These are phyloP conservation scores for Lepisosteus osseus DNA, from an alignment of 2,113 vertebrate species.

Conservation along the genomic window DNA sequence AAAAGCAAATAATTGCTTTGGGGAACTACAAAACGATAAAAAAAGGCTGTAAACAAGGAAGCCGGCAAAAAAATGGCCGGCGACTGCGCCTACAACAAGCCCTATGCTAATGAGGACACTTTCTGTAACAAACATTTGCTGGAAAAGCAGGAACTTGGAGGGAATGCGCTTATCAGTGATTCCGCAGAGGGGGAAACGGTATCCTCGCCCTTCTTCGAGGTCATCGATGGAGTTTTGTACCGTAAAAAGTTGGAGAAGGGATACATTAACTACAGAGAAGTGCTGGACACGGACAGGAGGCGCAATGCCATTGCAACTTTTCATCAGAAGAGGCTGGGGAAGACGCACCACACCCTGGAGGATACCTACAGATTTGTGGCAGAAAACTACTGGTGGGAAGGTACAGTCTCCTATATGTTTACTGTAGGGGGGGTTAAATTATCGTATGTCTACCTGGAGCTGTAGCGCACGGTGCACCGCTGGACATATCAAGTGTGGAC, in stretches of 20 bases:
- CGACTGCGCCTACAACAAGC: slow-evolving; percentile 42
- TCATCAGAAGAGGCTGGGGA: slow-evolving; percentile 54
- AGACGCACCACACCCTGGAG: slow-evolving; percentile 66
- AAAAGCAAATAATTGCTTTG: background rate
- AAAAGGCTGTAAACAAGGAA: slow-evolving; percentile 28
- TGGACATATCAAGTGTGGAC: too few relatives aligned
- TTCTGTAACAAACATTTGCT: slow-evolving; percentile 39
- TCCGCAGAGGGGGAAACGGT: slow-evolving; percentile 18
- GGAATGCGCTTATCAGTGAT: slow-evolving; percentile 29
- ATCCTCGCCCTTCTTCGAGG: slow-evolving; percentile 58
- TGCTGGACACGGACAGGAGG: slow-evolving; percentile 60
- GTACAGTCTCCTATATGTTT: slow-evolving; percentile 35
- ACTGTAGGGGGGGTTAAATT: too few relatives aligned
- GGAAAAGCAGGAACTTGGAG: slow-evolving; percentile 26
- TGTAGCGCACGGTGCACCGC: too few relatives aligned
- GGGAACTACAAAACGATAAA: background rate
- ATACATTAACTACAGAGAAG: slow-evolving; percentile 69
- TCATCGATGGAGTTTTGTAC: slow-evolving; percentile 65
- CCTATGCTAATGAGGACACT: slow-evolving; percentile 37
- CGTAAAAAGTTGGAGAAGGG: slow-evolving; percentile 72
- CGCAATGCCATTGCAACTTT: slow-evolving; percentile 60
- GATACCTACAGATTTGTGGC: slow-evolving; percentile 73
- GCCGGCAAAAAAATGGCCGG: slow-evolving; percentile 58
- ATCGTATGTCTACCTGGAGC: too few relatives aligned
- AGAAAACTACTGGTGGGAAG: slow-evolving; percentile 80